Evolutionary conservation across 1,140 invertebrate species (phyloP).

Genomic region (Phthorimaea operculella): DNA sequence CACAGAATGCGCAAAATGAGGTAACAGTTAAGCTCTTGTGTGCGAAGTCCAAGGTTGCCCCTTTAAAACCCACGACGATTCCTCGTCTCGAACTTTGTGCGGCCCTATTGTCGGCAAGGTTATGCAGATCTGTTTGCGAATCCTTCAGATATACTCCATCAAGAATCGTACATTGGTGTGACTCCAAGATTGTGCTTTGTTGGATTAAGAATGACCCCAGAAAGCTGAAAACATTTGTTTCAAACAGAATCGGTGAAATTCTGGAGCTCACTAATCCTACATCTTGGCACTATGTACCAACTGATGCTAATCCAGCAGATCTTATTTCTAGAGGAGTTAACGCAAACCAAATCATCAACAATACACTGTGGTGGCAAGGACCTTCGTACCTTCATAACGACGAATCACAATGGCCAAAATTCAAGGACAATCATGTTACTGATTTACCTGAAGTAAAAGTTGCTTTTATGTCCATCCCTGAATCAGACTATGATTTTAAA

Average conservation of each 20-base stretch:
- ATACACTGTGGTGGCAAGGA: neutral
- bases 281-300: conserved; percentile 15
- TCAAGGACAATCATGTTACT: neutral
- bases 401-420: neutral
- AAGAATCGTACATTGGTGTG: conserved; percentile 7
- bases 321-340: neutral
- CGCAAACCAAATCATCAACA: neutral
- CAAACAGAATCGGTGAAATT: conserved; percentile 7
- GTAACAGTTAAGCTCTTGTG: conserved; percentile 5
- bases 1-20: neutral
- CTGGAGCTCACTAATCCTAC: conserved; percentile 1
- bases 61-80: conserved; percentile 10
- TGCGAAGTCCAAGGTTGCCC: conserved; percentile 12
- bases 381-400: neutral
- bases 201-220: conserved; percentile 8
- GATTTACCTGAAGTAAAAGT: conserved; percentile 3
- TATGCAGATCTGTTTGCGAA: conserved; percentile 1
- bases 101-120: conserved; percentile 8
- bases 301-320: neutral
- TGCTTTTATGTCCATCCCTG: neutral
- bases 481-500: neutral
- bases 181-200: conserved; percentile 9
- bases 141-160: neutral
- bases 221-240: conserved; percentile 11
- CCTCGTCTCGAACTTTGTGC: conserved; percentile 10